Evolutionary conservation across 2,113 vertebrate species (phyloP).

Genomic region (Pongo abelii): DNA sequence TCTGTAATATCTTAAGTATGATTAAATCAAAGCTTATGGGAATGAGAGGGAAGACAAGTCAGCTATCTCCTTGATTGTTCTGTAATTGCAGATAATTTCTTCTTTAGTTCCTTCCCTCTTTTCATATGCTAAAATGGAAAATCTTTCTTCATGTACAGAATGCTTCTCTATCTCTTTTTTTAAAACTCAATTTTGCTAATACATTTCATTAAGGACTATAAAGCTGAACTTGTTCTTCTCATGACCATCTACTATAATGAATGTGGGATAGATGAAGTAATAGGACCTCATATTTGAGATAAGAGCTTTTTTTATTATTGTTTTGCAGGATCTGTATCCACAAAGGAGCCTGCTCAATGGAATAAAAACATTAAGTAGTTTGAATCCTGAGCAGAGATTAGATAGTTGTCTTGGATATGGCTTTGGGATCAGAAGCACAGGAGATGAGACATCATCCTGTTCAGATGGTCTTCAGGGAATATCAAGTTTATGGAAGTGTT

Average conservation of each 20-base stretch:
- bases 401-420: neutral
- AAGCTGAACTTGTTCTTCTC: constrained; percentile 24
- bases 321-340: neutral
- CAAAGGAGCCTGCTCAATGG: constrained; percentile 37
- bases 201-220: constrained; percentile 19
- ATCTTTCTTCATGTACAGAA: neutral
- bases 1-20: neutral
- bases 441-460: neutral
- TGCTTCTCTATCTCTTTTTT: neutral
- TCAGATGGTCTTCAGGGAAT: constrained; percentile 26
- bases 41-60: neutral
- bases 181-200: constrained; percentile 41
- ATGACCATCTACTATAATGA: neutral
- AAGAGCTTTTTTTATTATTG: neutral
- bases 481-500: neutral
- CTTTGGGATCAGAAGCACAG: constrained; percentile 1
- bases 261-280: constrained; percentile 27
- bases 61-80: constrained; percentile 8
- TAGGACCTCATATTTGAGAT: constrained; percentile 37
- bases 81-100: neutral
- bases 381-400: constrained; percentile 35
- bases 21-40: neutral
- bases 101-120: neutral
- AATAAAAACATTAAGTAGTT: constrained; percentile 48
- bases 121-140: constrained; percentile 39